phyloP scores from a whole-genome alignment of 2,888 invertebrate genomes.

The Epirrhoe alternata region DNA sequence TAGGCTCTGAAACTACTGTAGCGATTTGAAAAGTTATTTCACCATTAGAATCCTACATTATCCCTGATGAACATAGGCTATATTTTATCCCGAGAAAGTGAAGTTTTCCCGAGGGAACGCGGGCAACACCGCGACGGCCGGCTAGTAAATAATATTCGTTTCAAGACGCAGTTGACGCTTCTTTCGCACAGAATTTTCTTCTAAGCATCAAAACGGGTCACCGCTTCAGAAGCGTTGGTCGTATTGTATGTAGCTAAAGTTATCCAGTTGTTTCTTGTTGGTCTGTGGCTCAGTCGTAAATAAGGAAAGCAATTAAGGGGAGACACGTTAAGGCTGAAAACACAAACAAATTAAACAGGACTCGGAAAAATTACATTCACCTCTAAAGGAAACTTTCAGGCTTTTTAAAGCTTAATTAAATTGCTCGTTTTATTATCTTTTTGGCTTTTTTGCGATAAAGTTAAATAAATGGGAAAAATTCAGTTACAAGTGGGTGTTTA shows the following conservation, averaged over 20 bases:
- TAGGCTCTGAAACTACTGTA: too few relatives aligned
- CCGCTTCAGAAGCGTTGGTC: not conserved
- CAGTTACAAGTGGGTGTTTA: not conserved
- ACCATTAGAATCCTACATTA: too few relatives aligned
- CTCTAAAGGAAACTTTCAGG: constrained; percentile 29
- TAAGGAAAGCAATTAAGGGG: constrained; percentile 46
- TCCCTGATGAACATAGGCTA: too few relatives aligned
- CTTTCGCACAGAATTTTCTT: too few relatives aligned
- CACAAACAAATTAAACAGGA: constrained; percentile 42
- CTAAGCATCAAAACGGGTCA: too few relatives aligned
- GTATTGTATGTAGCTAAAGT: not conserved
- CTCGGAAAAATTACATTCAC: constrained; percentile 31
- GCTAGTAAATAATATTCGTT: too few relatives aligned
- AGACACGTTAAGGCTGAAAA: constrained; percentile 39
- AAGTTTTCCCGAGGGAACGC: too few relatives aligned
- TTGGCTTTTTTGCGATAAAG: constrained; percentile 11
- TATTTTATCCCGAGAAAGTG: too few relatives aligned
- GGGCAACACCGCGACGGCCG: too few relatives aligned
- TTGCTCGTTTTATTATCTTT: constrained; percentile 23
- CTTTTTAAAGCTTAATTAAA: constrained; percentile 35
- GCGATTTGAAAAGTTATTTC: too few relatives aligned
- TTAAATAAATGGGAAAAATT: not conserved
- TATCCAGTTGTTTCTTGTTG: not conserved
- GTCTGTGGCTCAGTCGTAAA: constrained; percentile 35
- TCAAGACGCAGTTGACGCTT: too few relatives aligned